A percentile compares a stretch with the other conserved stretches of the same genome.
Evolutionary conservation across 1,140 invertebrate genomes (phyloP).

Genomic region (Akabosia matsudoensis): DNA sequence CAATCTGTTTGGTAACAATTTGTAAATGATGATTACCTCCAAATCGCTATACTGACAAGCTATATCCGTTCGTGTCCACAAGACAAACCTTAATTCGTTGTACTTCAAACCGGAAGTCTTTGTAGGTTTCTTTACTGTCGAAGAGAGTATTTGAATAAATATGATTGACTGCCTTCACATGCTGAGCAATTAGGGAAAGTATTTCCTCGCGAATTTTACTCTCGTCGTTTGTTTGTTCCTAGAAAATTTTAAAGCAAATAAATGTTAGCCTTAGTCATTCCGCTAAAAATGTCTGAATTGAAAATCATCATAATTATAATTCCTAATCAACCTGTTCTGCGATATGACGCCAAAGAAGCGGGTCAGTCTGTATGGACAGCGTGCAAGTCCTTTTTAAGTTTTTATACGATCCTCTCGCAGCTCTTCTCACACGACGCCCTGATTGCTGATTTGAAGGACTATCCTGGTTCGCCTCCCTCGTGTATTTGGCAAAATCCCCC

Average conservation of each 20-base stretch:
- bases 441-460: conserved; percentile 41
- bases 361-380: conserved; percentile 96
- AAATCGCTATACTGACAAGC: not conserved
- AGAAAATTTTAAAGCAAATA: not conserved
- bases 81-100: conserved; percentile 82
- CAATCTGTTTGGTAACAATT: conserved; percentile 63
- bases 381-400: conserved; percentile 80
- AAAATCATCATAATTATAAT: no score
- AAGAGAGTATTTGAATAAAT: conserved; percentile 96
- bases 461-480: conserved; percentile 55
- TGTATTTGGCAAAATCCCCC: conserved; percentile 61
- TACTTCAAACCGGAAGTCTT: conserved; percentile 96
- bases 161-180: conserved; percentile 96
- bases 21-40: no score
- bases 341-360: conserved; percentile 92
- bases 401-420: conserved; percentile 62
- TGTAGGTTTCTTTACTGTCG: conserved; percentile 68
- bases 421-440: conserved; percentile 52
- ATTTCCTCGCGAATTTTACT: conserved; percentile 95
- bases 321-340: conserved; percentile 63
- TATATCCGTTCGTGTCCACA: not conserved
- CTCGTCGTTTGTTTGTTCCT: conserved; percentile 52
- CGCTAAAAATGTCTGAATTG: no score
- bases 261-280: no score
- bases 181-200: conserved; percentile 91